These are phyloP conservation scores for Zaprionus africanus DNA, from an alignment of 1,140 invertebrate genomes.

Conservation along the genomic window DNA sequence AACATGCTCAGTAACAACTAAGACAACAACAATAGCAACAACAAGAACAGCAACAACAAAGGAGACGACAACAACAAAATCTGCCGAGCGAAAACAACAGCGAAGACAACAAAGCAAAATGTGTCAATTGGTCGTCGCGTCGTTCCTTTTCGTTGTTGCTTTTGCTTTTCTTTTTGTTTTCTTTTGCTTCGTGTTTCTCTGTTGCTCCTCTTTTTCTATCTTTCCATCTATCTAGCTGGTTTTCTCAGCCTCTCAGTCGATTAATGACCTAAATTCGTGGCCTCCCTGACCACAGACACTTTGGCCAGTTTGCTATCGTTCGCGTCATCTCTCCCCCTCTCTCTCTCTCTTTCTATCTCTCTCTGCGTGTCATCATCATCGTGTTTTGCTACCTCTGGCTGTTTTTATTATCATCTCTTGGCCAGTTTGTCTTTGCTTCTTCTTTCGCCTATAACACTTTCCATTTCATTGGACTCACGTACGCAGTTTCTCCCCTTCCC, in stretches of 20 bases:
- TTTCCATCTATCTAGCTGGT: background rate
- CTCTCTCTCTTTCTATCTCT: background rate
- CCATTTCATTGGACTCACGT: constrained; percentile 64
- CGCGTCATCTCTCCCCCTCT: constrained; percentile 39
- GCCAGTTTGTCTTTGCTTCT: constrained; percentile 3
- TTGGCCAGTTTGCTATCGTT: constrained; percentile 28
- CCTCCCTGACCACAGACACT: constrained; percentile 74
- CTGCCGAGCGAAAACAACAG: background rate
- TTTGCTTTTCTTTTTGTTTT: constrained; percentile 2
- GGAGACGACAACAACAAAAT: constrained; percentile 11
- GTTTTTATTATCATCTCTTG: constrained; percentile 16
- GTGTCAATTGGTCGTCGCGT: constrained; percentile 37
- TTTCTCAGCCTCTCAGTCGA: constrained; percentile 51
- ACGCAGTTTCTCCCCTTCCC: constrained; percentile 22
- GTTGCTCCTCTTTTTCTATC: background rate
- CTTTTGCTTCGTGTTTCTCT: background rate
- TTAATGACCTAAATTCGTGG: constrained; percentile 73
- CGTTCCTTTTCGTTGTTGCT: constrained; percentile 28
- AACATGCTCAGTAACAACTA: constrained; percentile 15
- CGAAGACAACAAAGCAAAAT: constrained; percentile 23
- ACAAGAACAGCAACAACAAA: constrained; percentile 15
- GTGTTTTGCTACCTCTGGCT: constrained; percentile 6
- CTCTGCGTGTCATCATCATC: constrained; percentile 39
- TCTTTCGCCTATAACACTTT: constrained; percentile 74
- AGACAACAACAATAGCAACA: constrained; percentile 14